These are phyloP conservation scores for Enteromius afrohamiltoni DNA, from an alignment of 2,797 vertebrate genomes.

Conservation along the genomic window DNA sequence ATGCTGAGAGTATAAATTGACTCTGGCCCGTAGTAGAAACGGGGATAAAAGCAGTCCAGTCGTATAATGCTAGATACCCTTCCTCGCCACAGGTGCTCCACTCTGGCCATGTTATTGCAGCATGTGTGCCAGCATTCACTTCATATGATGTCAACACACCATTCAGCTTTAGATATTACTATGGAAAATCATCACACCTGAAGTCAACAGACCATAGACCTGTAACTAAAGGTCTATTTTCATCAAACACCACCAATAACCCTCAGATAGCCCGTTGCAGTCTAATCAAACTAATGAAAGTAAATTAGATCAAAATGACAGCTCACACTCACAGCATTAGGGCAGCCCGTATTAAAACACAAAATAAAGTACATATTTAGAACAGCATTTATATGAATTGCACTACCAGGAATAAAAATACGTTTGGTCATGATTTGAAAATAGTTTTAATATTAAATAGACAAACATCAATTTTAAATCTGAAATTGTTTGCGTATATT, in stretches of 20 bases:
- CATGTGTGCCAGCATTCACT: constrained; percentile 62
- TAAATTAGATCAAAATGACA: not conserved
- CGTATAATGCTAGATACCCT: constrained; percentile 73
- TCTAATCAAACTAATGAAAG: not conserved
- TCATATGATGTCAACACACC: constrained; percentile 66
- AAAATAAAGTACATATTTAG: not conserved
- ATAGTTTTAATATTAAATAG: not conserved
- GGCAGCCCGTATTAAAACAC: not conserved
- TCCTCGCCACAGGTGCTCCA: constrained; percentile 69
- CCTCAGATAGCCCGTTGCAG: not conserved
- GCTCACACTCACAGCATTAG: not conserved
- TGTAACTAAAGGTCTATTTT: constrained; percentile 24
- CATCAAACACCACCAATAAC: not conserved
- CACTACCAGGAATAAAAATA: not conserved
- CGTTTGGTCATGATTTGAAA: not conserved
- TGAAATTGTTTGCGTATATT: not conserved
- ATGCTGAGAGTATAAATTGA: constrained; percentile 81
- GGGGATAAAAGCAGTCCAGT: constrained; percentile 77
- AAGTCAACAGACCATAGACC: constrained; percentile 57
- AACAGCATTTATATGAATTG: not conserved
- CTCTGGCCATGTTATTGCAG: constrained; percentile 69
- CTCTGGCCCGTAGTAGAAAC: constrained; percentile 74
- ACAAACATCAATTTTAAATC: not conserved
- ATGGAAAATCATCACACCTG: constrained; percentile 33
- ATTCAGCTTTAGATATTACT: constrained; percentile 28